Base-by-base conservation (phyloP, 1,140 invertebrate species). In the Gryllus bimaculatus region DNA sequence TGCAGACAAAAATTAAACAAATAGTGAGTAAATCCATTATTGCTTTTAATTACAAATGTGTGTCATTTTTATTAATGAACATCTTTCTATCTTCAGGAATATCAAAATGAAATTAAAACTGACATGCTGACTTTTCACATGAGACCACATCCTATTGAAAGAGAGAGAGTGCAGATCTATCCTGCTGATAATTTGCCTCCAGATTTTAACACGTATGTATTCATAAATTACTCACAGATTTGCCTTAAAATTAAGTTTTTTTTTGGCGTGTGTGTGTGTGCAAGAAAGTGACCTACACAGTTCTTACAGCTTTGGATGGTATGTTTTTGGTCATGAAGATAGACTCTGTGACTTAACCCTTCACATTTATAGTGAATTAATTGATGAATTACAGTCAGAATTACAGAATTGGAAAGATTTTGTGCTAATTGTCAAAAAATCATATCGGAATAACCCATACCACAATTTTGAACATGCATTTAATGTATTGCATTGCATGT, bases 401-500 rank as follows among this genome's bases (percentile, higher is more conserved):
- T 13, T 66, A 66, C 10, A 66, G 10, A 10, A 66, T 7, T 66
- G 54, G 54, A 66, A 82, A 21, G 80, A 84, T 78, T 90, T 89
- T 81, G 83, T 87, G 8, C 81, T 90, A 7, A 86, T 88, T 8
- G 84, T 88, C 1, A 83, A 87, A 47, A 84, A 85, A 76, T 86
- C 86, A 49, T 90, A 90, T 82, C 78, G 84, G 81, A 81, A 83
- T 74, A 89, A 88, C 80, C 87, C 88, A 0, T 90, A 90, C 81
- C 89, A 90, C 81, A 90, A 90, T 82, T 88, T 88, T 7, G 87
- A 89, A 48, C 89, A 90, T 81, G 89, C 88, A 8, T 90, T 90
- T 82, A 87, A 85, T 75, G 89, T 89, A 75, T 86, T 86, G 0
- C 89, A 90, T 83, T 89, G 87, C 48, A 88, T 90, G 87, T 89